Conservation (phyloP, 1,140 invertebrate species). For the Bactericera cockerelli region DNA sequence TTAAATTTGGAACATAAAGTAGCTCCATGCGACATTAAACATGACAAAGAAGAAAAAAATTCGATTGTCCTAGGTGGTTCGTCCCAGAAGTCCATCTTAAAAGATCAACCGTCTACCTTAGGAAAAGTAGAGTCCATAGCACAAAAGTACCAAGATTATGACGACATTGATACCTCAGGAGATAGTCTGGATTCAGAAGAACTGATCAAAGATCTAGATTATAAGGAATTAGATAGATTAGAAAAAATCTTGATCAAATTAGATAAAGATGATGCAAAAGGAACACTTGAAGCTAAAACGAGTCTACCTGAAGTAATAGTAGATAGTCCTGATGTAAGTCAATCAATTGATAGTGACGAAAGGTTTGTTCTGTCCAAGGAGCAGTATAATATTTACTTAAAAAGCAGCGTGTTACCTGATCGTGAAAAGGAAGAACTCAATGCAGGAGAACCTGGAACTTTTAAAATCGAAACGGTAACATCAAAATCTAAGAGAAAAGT, state of each 20-base stretch:
- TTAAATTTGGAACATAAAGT: neutral
- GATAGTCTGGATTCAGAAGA: neutral
- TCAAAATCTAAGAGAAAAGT: slow-evolving; percentile 4
- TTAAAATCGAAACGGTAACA: neutral
- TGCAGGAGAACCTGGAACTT: neutral
- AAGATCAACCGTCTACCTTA: neutral
- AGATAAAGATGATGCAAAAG: neutral
- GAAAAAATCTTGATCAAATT: too few relatives aligned
- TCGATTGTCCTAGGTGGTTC: neutral
- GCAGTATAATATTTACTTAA: too few relatives aligned
- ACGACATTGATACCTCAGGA: neutral
- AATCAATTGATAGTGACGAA: too few relatives aligned
- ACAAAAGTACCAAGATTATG: too few relatives aligned
- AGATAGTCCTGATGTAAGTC: too few relatives aligned
- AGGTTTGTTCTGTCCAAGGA: too few relatives aligned
- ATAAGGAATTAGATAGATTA: too few relatives aligned
- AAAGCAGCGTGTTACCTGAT: neutral
- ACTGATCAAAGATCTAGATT: too few relatives aligned
- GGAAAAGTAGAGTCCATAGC: neutral
- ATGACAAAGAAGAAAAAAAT: neutral
- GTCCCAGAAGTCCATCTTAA: neutral
- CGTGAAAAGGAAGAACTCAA: neutral
- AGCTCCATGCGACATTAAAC: neutral
- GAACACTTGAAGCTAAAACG: too few relatives aligned
- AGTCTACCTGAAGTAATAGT: too few relatives aligned